These are phyloP conservation scores for Aviceda subcristata DNA, from an alignment of 2,113 vertebrate genomes.

Conservation along the genomic window DNA sequence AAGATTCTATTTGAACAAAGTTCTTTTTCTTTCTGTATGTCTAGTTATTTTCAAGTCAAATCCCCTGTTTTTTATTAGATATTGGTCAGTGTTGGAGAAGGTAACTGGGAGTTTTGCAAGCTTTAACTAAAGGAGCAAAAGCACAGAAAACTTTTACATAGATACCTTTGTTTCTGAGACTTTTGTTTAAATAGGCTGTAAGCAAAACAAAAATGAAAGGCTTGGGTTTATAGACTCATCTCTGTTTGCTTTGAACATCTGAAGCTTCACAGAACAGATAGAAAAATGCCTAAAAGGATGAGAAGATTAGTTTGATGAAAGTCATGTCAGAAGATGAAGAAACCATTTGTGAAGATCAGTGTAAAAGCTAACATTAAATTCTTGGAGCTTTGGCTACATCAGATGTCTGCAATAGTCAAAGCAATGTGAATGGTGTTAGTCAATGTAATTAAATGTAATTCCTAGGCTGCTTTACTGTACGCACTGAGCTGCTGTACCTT, in stretches of 20 bases:
- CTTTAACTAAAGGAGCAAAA: background rate
- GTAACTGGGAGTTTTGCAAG: background rate
- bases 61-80: background rate
- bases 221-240: background rate
- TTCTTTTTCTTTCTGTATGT: background rate
- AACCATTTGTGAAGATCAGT: background rate
- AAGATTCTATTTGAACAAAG: background rate
- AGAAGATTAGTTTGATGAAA: background rate
- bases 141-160: background rate
- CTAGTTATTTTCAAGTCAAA: background rate
- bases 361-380: background rate
- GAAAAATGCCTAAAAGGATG: background rate
- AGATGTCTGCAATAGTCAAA: background rate
- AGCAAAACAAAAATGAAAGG: constrained; percentile 7
- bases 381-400: background rate
- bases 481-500: background rate
- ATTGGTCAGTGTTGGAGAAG: background rate
- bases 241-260: background rate
- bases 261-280: background rate
- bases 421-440: background rate
- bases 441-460: background rate
- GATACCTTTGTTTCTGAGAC: background rate
- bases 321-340: background rate
- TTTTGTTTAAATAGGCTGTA: background rate
- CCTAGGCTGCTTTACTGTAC: background rate